Evolutionary conservation across 64 coral and sea anemone genomes (phyloP).

Genomic region (Montipora foliosa): DNA sequence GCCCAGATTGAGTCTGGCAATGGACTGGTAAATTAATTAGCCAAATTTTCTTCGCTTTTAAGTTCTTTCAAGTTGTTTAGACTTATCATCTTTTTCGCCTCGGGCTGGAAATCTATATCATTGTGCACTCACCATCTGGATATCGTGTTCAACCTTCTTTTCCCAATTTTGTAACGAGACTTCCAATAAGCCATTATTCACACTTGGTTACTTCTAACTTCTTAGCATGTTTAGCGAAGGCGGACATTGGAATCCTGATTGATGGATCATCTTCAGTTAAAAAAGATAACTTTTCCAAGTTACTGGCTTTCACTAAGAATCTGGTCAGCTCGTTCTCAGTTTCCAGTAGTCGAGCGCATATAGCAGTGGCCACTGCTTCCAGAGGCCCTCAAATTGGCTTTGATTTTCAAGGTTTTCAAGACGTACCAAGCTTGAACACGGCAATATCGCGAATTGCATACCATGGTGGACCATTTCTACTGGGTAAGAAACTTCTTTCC

Average conservation of each 20-base stretch:
- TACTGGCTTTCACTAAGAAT: slow-evolving; percentile 39
- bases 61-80: too few relatives aligned
- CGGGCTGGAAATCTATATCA: too few relatives aligned
- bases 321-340: slow-evolving; percentile 51
- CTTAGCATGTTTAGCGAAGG: slow-evolving; percentile 48
- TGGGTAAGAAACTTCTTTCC: slow-evolving; percentile 22
- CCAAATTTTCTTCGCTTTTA: too few relatives aligned
- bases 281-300: slow-evolving; percentile 31
- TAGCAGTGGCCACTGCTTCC: slow-evolving; percentile 42
- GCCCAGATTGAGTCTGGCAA: too few relatives aligned
- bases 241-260: slow-evolving; percentile 58
- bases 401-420: slow-evolving; percentile 59
- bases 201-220: not conserved
- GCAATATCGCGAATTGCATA: slow-evolving; percentile 49
- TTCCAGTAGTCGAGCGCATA: slow-evolving; percentile 5
- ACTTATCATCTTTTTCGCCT: too few relatives aligned
- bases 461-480: slow-evolving; percentile 42
- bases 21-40: too few relatives aligned
- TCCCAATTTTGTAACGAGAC: too few relatives aligned
- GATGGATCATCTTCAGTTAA: slow-evolving; percentile 46
- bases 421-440: not conserved
- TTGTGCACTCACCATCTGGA: too few relatives aligned
- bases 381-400: slow-evolving; percentile 57
- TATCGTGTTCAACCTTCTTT: too few relatives aligned
- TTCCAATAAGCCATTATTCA: not conserved